Base-by-base conservation (phyloP, 1,140 invertebrate species). In the Cotesia chilonis region DNA sequence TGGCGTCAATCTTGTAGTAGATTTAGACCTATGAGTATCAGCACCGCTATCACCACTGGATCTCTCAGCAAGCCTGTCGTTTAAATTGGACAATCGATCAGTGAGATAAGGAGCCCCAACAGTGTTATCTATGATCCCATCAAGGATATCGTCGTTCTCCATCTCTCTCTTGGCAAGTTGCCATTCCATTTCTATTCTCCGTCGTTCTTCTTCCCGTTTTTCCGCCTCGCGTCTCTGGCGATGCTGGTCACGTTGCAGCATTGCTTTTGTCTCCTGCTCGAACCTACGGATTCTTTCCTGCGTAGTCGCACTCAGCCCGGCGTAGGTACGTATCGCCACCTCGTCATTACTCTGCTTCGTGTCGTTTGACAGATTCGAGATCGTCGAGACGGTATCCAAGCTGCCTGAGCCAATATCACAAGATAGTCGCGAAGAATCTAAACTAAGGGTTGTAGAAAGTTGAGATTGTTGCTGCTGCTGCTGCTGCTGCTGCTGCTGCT, bases 201-300 rank as follows among this genome's bases (percentile, higher is more conserved):
- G 81, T 77, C 87, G 87, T 70, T 91, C 89, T 36, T 88, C 81
- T 69, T 88, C 85, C n/a, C 88, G 75, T 59, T 85, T 83, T 77
- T 89, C 88, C 1, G 85, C 82, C 20, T 87, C 83, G 4, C 82
- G 80, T n/a, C 81, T 78, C 69, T 84, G 81, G 10, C 83, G 79
- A 72, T 84, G 77, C 57, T 85, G 84, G 78, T 90, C 89, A 63
- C 90, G 82, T 47, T 90, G 88, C n/a, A 93, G 78, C 87, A 92
- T 90, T 14, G 91, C 92, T 76, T 90, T 88, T 0, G 92, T 91
- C 81, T 93, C 92, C 78, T 92, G 87, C 78, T 94, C 92, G 80
- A 93, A 93, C 75, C 90, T 90, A 72, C 86, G 88, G 60, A 93
- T 90, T 73, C 92, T 83, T 76, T 92, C 90, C 78, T 91, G 89